phyloP scores from a whole-genome alignment of 2,888 invertebrate genomes.

The Balanococcus diminutus region DNA sequence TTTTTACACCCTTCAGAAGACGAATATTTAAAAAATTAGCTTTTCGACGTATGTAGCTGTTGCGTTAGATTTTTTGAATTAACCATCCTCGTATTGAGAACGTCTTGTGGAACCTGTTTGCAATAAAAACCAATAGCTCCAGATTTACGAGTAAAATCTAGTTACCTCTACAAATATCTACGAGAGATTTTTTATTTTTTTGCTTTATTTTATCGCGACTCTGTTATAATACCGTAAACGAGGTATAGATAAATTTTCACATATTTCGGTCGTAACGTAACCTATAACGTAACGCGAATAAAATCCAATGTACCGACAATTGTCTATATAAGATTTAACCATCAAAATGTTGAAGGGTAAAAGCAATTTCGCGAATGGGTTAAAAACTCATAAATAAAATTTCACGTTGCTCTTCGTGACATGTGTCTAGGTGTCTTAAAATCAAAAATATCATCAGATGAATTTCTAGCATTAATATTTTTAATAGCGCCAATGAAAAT shows the following conservation, averaged over 20 bases:
- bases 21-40: too few species aligned
- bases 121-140: not conserved
- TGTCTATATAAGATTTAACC: not conserved
- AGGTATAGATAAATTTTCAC: not conserved
- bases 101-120: not conserved
- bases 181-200: too few species aligned
- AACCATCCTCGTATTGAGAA: not conserved
- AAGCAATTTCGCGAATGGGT: constrained; percentile 38
- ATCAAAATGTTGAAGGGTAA: constrained; percentile 26
- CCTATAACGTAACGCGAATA: not conserved
- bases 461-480: constrained; percentile 30
- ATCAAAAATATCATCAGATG: constrained; percentile 23
- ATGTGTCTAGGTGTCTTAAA: constrained; percentile 31
- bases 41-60: not conserved
- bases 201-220: too few species aligned
- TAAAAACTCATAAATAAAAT: constrained; percentile 37
- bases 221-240: not conserved
- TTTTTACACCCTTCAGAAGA: too few species aligned
- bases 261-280: not conserved
- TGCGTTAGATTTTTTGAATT: too few species aligned
- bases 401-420: constrained; percentile 26
- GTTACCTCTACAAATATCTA: too few species aligned
- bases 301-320: constrained; percentile 16
- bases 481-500: constrained; percentile 14
- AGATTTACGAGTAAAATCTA: not conserved